Conservation (phyloP, 2,888 invertebrate species). For the Lasius fuliginosus region DNA sequence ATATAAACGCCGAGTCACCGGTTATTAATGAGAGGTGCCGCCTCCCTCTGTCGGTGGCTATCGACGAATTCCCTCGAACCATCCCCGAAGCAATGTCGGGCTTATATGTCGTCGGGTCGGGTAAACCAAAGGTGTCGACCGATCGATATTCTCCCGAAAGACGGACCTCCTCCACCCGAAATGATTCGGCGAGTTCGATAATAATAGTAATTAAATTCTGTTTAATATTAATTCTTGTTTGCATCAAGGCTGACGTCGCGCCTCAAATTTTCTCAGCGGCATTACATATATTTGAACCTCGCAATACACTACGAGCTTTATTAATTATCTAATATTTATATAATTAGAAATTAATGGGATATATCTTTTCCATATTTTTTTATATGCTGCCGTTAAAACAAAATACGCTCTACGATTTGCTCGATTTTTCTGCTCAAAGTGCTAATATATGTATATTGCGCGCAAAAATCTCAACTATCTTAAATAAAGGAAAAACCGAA, state of each 20-base stretch:
- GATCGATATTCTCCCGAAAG: conserved; percentile 61
- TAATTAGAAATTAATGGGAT: conserved; percentile 1
- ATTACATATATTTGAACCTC: background rate
- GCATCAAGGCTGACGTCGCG: background rate
- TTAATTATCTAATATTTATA: background rate
- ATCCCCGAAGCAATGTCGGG: conserved; percentile 45
- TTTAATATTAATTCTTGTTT: conserved; percentile 13
- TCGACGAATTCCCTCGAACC: conserved; percentile 65
- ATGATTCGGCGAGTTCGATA: conserved; percentile 20
- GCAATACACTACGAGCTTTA: background rate
- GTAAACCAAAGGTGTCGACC: conserved; percentile 60
- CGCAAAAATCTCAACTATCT: background rate
- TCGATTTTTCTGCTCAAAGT: background rate
- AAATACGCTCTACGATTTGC: background rate
- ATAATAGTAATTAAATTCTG: conserved; percentile 45
- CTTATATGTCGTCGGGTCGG: conserved; percentile 42
- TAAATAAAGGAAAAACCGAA: background rate
- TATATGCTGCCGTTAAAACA: background rate
- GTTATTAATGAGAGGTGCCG: conserved; percentile 81
- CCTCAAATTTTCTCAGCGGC: background rate
- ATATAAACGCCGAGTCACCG: conserved; percentile 82
- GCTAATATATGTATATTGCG: background rate
- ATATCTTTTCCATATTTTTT: background rate
- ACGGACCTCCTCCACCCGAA: background rate
- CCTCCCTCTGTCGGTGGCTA: conserved; percentile 70